Conservation (phyloP, 92 coral and sea anemone genomes). For the Paramuricea clavata region DNA sequence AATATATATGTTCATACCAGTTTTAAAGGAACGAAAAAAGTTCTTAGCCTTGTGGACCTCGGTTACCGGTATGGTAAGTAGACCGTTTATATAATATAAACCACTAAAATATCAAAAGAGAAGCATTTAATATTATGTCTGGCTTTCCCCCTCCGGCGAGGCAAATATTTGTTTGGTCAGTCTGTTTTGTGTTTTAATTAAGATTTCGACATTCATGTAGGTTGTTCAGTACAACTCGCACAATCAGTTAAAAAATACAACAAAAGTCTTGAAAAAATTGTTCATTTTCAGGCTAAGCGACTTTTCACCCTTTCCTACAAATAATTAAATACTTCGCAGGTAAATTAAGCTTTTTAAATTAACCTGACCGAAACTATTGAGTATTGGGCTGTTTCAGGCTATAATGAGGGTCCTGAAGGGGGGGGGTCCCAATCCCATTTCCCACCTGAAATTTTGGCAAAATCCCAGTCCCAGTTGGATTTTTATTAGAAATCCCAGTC, state of each 20-base stretch:
- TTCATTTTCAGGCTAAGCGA: too few relatives aligned
- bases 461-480: too few relatives aligned
- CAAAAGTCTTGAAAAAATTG: too few relatives aligned
- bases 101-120: background rate
- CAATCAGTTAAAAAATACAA: background rate
- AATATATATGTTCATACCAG: constrained; percentile 8
- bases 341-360: too few relatives aligned
- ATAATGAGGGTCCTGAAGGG: too few relatives aligned
- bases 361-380: background rate
- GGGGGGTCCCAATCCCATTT: too few relatives aligned
- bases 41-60: constrained; percentile 27
- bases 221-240: background rate
- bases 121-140: background rate
- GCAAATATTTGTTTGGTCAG: background rate
- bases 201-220: background rate
- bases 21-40: constrained; percentile 36
- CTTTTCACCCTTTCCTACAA: too few relatives aligned
- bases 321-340: too few relatives aligned
- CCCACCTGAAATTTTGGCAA: too few relatives aligned
- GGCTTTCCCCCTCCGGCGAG: background rate
- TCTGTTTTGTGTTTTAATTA: background rate
- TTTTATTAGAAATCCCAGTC: too few relatives aligned
- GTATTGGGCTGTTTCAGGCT: background rate
- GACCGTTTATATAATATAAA: background rate
- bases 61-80: constrained; percentile 26